Base-by-base conservation (phyloP, 2,113 vertebrate species). In the Daboia siamensis region DNA sequence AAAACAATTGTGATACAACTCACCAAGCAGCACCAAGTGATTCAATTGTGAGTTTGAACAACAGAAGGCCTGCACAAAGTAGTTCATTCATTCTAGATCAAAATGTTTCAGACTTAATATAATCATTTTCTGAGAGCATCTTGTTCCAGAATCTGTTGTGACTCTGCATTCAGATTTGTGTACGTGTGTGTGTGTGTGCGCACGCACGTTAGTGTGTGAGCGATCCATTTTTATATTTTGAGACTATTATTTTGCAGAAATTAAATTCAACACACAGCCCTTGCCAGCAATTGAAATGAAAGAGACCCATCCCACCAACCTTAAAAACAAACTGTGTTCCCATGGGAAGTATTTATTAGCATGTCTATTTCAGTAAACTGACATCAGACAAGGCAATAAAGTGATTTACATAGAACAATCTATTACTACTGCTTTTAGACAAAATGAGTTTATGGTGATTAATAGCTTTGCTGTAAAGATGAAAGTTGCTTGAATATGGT, bases 361-460 rank as follows among this genome's bases (percentile, higher is more conserved):
- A 93, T 90, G 90, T 87, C 93, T 95, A 54, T 95, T 96, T 96
- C 0, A 51, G 89, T 64, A 91, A 91, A 95, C 95, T 95, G 96
- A 95, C 96, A 96, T 95, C 93, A 96, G 90, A 95, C 95, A 94
- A 89, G 91, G 90, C 91, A 95, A 87, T 93, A 86, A 95, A 96
- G 84, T 95, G 95, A 96, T 96, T 95, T 96, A 96, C 95, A 84
- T 94, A 88, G 91, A 94, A 91, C 93, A 95, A 95, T 92, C 29
- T 90, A 95, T 95, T 95, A 93, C 91, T 48, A 96, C 91, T 94
- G 86, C 94, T 96, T 96, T 97, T 95, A 95, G 95, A 94, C 95
- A 95, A 96, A 96, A 97, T 95, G 91, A 94, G 91, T 94, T 96
- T 96, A 94, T 90, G 74, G 91, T 96, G 95, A 97, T 97, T 94